phyloP scores from a whole-genome alignment of 2,797 vertebrate genomes.

The Cheirogaleus major region DNA sequence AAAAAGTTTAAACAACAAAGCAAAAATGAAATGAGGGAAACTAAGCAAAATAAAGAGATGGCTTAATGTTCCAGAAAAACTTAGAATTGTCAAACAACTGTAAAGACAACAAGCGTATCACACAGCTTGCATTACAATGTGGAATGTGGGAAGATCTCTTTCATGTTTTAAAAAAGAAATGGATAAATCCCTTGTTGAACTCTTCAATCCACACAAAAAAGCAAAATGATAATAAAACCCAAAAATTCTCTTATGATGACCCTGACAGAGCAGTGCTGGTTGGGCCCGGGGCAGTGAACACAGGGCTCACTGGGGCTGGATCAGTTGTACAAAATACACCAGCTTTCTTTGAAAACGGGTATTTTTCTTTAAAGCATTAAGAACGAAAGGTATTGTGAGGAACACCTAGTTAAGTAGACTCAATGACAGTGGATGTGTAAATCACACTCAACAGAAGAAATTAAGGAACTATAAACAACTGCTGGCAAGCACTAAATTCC shows the following conservation, averaged over 20 bases:
- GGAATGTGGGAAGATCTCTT: too few relatives aligned
- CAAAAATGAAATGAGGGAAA: not conserved
- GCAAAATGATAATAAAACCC: not conserved
- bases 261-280: rapidly evolving
- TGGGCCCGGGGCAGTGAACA: not conserved
- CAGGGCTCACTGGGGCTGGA: not conserved
- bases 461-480: rapidly evolving
- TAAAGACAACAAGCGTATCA: rapidly evolving
- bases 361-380: rapidly evolving
- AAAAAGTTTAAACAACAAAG: not conserved
- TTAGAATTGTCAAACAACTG: rapidly evolving
- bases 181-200: not conserved
- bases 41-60: not conserved
- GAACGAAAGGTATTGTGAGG: rapidly evolving
- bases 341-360: not conserved
- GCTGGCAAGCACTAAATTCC: not conserved
- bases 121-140: rapidly evolving
- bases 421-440: rapidly evolving
- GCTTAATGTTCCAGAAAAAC: not conserved
- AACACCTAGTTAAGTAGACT: not conserved
- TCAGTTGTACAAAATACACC: rapidly evolving
- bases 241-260: rapidly evolving
- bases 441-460: not conserved
- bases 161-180: not conserved
- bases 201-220: not conserved